Evolutionary conservation across 2,888 invertebrate species (phyloP).

Genomic region (Ectobius pallidus): DNA sequence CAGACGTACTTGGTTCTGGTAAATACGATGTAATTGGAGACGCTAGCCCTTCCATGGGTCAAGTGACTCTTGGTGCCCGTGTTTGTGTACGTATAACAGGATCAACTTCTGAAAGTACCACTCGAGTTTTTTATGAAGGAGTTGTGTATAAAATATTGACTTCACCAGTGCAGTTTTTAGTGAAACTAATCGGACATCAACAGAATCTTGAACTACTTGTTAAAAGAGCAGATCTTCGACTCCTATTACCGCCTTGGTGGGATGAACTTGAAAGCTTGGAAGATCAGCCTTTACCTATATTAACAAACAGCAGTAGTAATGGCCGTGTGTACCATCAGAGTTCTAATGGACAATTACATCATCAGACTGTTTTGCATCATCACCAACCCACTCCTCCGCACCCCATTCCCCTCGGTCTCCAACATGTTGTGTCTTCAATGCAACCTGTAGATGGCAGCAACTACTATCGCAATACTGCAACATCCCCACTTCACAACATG

Average conservation of each 20-base stretch:
- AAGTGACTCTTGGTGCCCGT: conserved; percentile 77
- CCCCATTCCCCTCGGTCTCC: conserved; percentile 41
- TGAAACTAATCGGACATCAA: conserved; percentile 62
- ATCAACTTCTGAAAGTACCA: conserved; percentile 52
- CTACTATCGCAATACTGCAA: conserved; percentile 63
- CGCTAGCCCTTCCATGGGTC: conserved; percentile 85
- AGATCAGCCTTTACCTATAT: conserved; percentile 47
- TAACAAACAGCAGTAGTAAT: conserved; percentile 39
- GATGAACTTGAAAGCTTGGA: conserved; percentile 85
- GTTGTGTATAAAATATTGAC: conserved; percentile 73
- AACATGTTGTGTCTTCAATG: conserved; percentile 53
- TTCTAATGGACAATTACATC: conserved; percentile 29
- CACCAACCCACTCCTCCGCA: conserved; percentile 41
- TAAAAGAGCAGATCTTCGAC: conserved; percentile 86
- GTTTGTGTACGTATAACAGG: conserved; percentile 75
- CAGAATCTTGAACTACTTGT: conserved; percentile 68
- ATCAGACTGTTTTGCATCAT: conserved; percentile 35
- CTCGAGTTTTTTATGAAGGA: conserved; percentile 82
- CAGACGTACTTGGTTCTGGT: conserved; percentile 77
- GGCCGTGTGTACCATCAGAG: conserved; percentile 6
- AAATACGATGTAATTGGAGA: conserved; percentile 91
- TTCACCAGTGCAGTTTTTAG: conserved; percentile 69
- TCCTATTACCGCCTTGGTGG: conserved; percentile 94
- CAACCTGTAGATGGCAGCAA: conserved; percentile 49
- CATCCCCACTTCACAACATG: conserved; percentile 64